A percentile compares a stretch with the other conserved stretches of the same genome.
phyloP scores from a whole-genome alignment of 2,797 vertebrate genomes.

The Zenarchopterus dispar region DNA sequence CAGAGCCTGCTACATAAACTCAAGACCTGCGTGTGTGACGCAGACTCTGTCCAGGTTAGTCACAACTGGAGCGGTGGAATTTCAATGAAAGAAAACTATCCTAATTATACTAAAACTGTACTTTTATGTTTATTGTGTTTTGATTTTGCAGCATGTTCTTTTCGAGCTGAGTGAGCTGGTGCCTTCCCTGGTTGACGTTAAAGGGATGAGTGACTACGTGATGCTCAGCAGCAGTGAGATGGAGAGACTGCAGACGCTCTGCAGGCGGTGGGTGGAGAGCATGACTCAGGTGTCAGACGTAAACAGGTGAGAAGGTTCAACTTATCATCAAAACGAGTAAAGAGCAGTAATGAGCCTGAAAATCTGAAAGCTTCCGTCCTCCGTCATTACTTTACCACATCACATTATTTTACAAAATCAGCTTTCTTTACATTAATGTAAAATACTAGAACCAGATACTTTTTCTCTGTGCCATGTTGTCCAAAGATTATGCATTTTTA shows the following conservation, averaged over 20 bases:
- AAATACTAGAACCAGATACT: too few relatives aligned
- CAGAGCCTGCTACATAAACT: conserved; percentile 28
- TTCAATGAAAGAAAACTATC: not conserved
- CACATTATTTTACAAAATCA: too few relatives aligned
- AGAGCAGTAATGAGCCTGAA: not conserved
- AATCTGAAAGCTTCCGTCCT: too few relatives aligned
- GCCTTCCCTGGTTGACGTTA: conserved; percentile 83
- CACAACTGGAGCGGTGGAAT: too few relatives aligned
- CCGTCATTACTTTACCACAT: too few relatives aligned
- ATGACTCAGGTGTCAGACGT: conserved; percentile 70
- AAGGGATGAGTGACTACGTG: conserved; percentile 77
- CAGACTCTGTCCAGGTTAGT: conserved; percentile 70
- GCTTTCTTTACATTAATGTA: too few relatives aligned
- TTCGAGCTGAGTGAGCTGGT: conserved; percentile 79
- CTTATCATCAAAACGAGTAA: too few relatives aligned
- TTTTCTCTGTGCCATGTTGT: too few relatives aligned
- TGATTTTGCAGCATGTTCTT: conserved; percentile 72
- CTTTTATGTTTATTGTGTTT: not conserved
- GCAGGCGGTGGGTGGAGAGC: conserved; percentile 81
- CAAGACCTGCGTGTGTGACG: not conserved
- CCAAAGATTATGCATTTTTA: too few relatives aligned
- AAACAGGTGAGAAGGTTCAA: conserved; percentile 80
- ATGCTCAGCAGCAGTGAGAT: conserved; percentile 70
- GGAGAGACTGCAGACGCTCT: conserved; percentile 79
- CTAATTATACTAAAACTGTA: too few relatives aligned